Percentiles rank a stretch among this genome's conserved stretches.
Evolutionary conservation across 1,140 invertebrate genomes (phyloP).

Genomic region (Drosophila melanica): DNA sequence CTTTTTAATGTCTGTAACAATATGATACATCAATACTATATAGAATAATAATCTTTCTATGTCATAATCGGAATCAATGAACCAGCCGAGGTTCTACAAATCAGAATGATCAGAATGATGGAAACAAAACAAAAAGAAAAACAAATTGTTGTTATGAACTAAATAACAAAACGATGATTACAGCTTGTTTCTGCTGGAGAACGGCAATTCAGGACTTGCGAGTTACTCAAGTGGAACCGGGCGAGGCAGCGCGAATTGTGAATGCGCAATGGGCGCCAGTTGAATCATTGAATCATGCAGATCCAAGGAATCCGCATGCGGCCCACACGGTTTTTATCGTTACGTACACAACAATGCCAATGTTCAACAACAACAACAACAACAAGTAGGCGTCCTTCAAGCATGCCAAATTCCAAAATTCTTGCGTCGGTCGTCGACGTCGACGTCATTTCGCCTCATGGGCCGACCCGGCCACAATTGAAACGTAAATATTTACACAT

Average conservation of each 20-base stretch:
- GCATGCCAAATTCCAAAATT: slow-evolving; percentile 80
- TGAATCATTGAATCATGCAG: slow-evolving; percentile 6
- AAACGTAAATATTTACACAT: slow-evolving; percentile 80
- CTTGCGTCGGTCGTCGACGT: slow-evolving; percentile 79
- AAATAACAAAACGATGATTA: slow-evolving; percentile 14
- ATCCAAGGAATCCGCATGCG: not conserved
- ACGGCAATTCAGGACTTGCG: slow-evolving; percentile 7
- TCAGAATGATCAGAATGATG: not conserved
- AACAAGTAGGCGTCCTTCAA: slow-evolving; percentile 69
- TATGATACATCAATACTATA: not conserved
- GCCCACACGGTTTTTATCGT: slow-evolving; percentile 19
- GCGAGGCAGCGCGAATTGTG: not conserved
- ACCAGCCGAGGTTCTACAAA: not conserved
- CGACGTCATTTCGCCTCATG: slow-evolving; percentile 59
- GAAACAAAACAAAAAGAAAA: not conserved
- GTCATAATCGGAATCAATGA: not conserved
- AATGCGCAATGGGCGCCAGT: slow-evolving; percentile 8
- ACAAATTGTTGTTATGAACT: slow-evolving; percentile 1
- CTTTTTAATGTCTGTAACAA: no score
- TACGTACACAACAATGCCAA: slow-evolving; percentile 24
- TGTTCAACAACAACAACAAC: slow-evolving; percentile 13
- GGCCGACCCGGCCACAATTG: slow-evolving; percentile 8
- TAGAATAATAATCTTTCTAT: not conserved
- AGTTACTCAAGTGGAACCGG: slow-evolving; percentile 34
- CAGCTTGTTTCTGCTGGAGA: not conserved